A percentile compares a stretch with the other conserved stretches of the same genome.
These are phyloP conservation scores for Pterobdella sp. DNA, from an alignment of 2,888 invertebrate species.

Conservation along the genomic window DNA sequence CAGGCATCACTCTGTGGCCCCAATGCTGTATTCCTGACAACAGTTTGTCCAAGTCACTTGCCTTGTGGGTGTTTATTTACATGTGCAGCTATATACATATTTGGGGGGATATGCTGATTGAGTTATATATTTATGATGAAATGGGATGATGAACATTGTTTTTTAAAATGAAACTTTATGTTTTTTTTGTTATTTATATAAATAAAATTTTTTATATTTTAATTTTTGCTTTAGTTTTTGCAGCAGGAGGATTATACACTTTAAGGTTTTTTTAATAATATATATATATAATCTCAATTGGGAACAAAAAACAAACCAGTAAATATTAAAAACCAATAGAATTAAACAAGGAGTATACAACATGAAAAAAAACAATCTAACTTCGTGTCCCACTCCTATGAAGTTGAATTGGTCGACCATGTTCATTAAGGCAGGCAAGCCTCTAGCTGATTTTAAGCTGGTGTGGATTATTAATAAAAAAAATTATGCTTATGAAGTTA, in stretches of 20 bases:
- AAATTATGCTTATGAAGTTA: no score
- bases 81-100: no score
- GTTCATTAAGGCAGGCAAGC: slow-evolving; percentile 69
- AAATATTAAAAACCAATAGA: background rate
- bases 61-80: slow-evolving; percentile 56
- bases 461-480: slow-evolving; percentile 35
- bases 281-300: no score
- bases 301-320: background rate
- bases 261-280: no score
- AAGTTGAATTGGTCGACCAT: slow-evolving; percentile 74
- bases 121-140: background rate
- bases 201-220: no score
- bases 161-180: no score
- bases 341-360: background rate
- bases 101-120: background rate
- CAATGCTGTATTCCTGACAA: slow-evolving; percentile 81
- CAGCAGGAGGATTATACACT: no score
- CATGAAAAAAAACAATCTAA: slow-evolving; percentile 30
- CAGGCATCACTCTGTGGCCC: slow-evolving; percentile 84
- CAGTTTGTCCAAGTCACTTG: slow-evolving; percentile 69
- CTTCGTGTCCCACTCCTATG: slow-evolving; percentile 69
- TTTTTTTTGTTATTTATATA: no score
- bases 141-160: background rate
- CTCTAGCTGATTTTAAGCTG: slow-evolving; percentile 67
- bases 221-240: no score